Evolutionary conservation across 2,888 invertebrate species (phyloP).

Genomic region (Dioctria linearis): DNA sequence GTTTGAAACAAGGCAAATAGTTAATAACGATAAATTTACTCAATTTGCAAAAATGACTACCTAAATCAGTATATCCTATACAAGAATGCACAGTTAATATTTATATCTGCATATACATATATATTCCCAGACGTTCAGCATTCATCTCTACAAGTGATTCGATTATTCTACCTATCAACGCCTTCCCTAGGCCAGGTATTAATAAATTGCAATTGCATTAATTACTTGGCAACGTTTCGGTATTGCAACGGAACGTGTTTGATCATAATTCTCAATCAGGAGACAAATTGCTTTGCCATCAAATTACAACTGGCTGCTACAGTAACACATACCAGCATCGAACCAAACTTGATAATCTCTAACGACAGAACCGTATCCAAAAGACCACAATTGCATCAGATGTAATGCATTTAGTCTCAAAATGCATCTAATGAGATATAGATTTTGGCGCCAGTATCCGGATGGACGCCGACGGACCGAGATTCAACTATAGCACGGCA

Average conservation of each 20-base stretch:
- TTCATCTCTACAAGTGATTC: not conserved
- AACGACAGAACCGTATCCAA: not conserved
- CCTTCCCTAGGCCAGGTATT: conserved; percentile 6
- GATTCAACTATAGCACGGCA: no score
- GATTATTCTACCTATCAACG: not conserved
- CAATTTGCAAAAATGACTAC: no score
- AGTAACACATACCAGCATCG: not conserved
- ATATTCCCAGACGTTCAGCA: no score
- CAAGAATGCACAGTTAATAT: no score
- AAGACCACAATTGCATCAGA: conserved; percentile 49
- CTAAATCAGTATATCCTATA: no score
- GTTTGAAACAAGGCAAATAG: no score
- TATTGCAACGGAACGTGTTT: conserved; percentile 31
- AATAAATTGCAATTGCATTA: conserved; percentile 45
- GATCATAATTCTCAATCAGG: conserved; percentile 50
- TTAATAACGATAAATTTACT: no score
- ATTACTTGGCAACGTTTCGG: conserved; percentile 35
- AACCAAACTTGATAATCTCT: not conserved
- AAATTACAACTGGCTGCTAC: conserved; percentile 41
- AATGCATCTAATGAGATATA: conserved; percentile 54
- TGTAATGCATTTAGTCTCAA: conserved; percentile 38
- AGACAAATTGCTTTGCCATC: conserved; percentile 54
- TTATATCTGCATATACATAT: no score
- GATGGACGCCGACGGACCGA: not conserved
- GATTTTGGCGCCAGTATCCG: conserved; percentile 48